Base-by-base conservation (phyloP, 1,140 invertebrate species). In the Hormaphis cornu region DNA sequence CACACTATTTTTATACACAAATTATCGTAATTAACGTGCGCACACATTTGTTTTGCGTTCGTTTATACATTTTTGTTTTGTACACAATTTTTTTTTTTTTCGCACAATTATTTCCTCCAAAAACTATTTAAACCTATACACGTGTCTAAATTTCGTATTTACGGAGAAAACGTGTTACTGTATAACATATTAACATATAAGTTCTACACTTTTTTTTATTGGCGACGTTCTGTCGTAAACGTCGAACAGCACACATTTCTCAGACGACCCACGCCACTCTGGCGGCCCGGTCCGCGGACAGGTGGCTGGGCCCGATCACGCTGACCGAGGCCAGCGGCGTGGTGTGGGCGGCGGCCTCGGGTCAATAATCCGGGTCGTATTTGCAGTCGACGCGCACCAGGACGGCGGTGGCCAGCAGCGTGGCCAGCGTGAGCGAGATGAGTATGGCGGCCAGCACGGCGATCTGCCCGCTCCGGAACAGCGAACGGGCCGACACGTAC, bases 301-400 rank as follows among this genome's bases (percentile, higher is more conserved):
- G 35, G 35, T 66, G 61, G 28, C 61, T 70, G 10, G 71, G 69
- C 4, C 71, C 71, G 10, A 61, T 53, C 5, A 72, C 59, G 37
- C 74, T 73, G 42, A 74, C 66, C 5, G 73, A 61, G 48, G 61
- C 61, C 71, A 71, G 46, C 33, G 69, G 54, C 72, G 70, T 42
- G 69, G 69, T 22, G 40, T 70, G 59, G 56, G 48, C 40, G 30
- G 48, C 70, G 28, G 71, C 69, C 18, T 70, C 72, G 20, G 74
- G 73, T 74, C 74, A 73, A n/a, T n/a, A n/a, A 71, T 74, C 74
- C 2, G 74, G 74, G 46, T 75, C 74, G 46, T 75, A 73, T n/a
- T 44, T 46, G 66, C 73, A 74, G 33, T 75, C 74, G 22, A 75
- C 73, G n/a, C 69, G 63, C 30, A 75, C 33, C 16, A 75, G 33